Evolutionary conservation across 2,113 vertebrate species (phyloP).

Genomic region (Potamarius usumacintae): DNA sequence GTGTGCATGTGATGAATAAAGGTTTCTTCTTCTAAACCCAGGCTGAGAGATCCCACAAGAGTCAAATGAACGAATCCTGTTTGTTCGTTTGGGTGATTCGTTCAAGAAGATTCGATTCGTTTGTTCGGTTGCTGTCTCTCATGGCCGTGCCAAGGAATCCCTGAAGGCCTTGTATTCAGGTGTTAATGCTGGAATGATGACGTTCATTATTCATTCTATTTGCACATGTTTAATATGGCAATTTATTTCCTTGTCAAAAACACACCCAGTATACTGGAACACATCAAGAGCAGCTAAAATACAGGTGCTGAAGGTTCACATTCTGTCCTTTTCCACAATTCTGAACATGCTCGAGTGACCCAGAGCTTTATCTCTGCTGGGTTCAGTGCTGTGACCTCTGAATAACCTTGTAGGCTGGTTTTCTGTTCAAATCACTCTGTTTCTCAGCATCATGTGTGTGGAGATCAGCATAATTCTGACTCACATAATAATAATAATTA

Average conservation of each 20-base stretch:
- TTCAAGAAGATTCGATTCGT: too few species aligned
- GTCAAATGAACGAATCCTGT: too few species aligned
- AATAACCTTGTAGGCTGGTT: slow-evolving; percentile 35
- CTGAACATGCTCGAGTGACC: neutral
- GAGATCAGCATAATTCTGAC: slow-evolving; percentile 6
- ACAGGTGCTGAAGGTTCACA: neutral
- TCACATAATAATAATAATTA: neutral
- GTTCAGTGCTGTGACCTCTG: slow-evolving; percentile 18
- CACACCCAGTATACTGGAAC: neutral
- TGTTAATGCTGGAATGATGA: neutral
- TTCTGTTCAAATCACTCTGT: too few species aligned
- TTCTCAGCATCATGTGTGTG: slow-evolving; percentile 40
- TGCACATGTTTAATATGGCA: too few species aligned
- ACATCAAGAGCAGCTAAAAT: neutral
- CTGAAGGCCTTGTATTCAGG: neutral
- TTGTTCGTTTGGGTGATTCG: too few species aligned
- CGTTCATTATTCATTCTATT: too few species aligned
- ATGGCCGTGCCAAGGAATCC: neutral
- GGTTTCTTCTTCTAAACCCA: too few species aligned
- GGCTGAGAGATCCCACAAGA: too few species aligned
- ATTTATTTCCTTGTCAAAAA: neutral
- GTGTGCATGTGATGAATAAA: too few species aligned
- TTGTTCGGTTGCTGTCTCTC: too few species aligned
- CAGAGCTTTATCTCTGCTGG: neutral
- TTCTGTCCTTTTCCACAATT: neutral